Percentiles rank a stretch among this genome's conserved stretches.
phyloP scores from a whole-genome alignment of 2,888 invertebrate genomes.

The Achlya flavicornis region DNA sequence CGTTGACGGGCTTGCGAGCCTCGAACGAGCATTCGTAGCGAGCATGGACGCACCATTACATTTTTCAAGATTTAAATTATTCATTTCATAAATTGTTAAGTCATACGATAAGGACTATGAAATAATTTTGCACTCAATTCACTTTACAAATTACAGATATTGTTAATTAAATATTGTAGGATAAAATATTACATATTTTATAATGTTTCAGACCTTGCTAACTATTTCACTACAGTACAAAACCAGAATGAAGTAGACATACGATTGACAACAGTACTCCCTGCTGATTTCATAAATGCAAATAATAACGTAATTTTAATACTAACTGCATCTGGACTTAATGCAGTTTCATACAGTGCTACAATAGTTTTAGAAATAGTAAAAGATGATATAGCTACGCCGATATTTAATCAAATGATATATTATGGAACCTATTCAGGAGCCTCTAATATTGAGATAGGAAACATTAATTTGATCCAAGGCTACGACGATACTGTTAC shows the following conservation, averaged over 20 bases:
- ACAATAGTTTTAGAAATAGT: conserved; percentile 62
- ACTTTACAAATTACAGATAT: no score
- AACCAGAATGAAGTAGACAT: conserved; percentile 46
- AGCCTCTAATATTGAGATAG: conserved; percentile 40
- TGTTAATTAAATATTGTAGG: background rate
- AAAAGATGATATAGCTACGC: conserved; percentile 60
- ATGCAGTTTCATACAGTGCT: conserved; percentile 53
- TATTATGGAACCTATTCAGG: conserved; percentile 52
- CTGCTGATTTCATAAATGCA: conserved; percentile 51
- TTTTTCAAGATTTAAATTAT: no score
- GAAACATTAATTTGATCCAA: conserved; percentile 53
- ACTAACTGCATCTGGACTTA: conserved; percentile 55
- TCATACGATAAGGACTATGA: no score
- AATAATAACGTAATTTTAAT: conserved; percentile 58
- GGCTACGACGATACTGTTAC: conserved; percentile 56
- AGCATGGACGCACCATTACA: no score
- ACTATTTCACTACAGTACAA: conserved; percentile 44
- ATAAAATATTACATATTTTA: background rate
- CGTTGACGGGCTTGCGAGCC: no score
- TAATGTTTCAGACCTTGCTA: conserved; percentile 49
- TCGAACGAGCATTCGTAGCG: no score
- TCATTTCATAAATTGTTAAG: no score
- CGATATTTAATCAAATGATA: conserved; percentile 57
- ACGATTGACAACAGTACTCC: conserved; percentile 37
- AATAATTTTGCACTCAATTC: no score